phyloP scores from a whole-genome alignment of 1,140 invertebrate genomes.

The Helicoverpa armigera region DNA sequence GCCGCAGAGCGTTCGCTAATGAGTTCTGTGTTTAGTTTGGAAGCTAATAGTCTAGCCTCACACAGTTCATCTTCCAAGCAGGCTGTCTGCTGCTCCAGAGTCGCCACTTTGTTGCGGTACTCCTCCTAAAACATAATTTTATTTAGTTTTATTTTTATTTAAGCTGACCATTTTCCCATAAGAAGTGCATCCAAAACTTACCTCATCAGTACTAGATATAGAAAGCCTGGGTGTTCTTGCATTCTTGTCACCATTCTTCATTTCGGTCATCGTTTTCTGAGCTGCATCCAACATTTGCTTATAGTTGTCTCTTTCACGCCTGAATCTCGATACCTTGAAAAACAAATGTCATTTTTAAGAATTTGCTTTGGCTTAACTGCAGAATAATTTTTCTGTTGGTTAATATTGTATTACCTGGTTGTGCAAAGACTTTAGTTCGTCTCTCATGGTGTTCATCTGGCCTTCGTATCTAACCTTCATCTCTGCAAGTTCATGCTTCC shows the following conservation, averaged over 20 bases:
- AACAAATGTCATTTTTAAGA: not conserved
- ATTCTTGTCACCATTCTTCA: slow-evolving; percentile 88
- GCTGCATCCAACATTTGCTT: slow-evolving; percentile 96
- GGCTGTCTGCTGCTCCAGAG: slow-evolving; percentile 92
- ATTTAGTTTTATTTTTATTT: not conserved
- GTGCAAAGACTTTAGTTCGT: slow-evolving; percentile 95
- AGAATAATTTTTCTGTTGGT: slow-evolving; percentile 42
- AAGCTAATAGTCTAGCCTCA: slow-evolving; percentile 93
- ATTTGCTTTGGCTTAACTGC: not conserved
- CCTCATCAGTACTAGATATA: slow-evolving; percentile 88
- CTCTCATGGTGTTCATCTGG: slow-evolving; percentile 93
- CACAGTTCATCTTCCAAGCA: slow-evolving; percentile 96
- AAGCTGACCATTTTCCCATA: not conserved
- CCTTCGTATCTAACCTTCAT: slow-evolving; percentile 96
- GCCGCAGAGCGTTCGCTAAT: slow-evolving; percentile 95
- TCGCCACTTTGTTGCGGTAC: slow-evolving; percentile 88
- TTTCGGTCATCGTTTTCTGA: slow-evolving; percentile 93
- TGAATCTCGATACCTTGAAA: slow-evolving; percentile 89
- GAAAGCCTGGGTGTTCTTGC: slow-evolving; percentile 69
- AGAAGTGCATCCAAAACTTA: slow-evolving; percentile 61
- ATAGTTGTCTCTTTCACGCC: slow-evolving; percentile 95
- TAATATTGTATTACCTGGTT: slow-evolving; percentile 87
- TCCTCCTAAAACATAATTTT: slow-evolving; percentile 76
- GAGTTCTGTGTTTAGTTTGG: slow-evolving; percentile 95
- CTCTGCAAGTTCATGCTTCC: slow-evolving; percentile 94